Conservation (phyloP, 2,797 vertebrate genomes). For the Sebastes miniatus region DNA sequence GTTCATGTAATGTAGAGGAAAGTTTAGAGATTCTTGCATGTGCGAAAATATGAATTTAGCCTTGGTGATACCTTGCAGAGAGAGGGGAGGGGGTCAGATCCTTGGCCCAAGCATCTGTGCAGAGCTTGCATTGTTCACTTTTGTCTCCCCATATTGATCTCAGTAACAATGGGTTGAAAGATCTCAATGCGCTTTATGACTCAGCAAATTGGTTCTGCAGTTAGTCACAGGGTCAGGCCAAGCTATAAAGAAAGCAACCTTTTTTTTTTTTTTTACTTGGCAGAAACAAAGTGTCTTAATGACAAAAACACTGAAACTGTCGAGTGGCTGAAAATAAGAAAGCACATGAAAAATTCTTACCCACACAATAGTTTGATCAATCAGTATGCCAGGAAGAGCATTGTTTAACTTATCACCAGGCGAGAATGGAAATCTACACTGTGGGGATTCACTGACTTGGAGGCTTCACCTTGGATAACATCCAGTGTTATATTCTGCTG, state of each 20-base stretch:
- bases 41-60: not conserved
- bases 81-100: not conserved
- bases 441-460: slow-evolving; percentile 20
- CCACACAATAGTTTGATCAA: slow-evolving; percentile 41
- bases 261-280: slow-evolving; percentile 6
- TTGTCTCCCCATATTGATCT: slow-evolving; percentile 60
- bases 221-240: slow-evolving; percentile 49
- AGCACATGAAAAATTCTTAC: slow-evolving; percentile 14
- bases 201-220: slow-evolving; percentile 61
- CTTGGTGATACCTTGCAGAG: not conserved
- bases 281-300: slow-evolving; percentile 30
- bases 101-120: slow-evolving; percentile 26
- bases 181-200: slow-evolving; percentile 54
- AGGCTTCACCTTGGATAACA: slow-evolving; percentile 39
- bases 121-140: slow-evolving; percentile 57
- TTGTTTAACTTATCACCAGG: slow-evolving; percentile 9
- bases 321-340: slow-evolving; percentile 36
- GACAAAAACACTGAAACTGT: slow-evolving; percentile 38
- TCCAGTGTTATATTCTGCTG: slow-evolving; percentile 34
- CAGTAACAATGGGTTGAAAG: slow-evolving; percentile 61
- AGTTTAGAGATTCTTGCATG: not conserved
- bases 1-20: not conserved
- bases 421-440: slow-evolving; percentile 13
- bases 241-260: slow-evolving; percentile 15
- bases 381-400: slow-evolving; percentile 20